These are phyloP conservation scores for Diploptera punctata DNA, from an alignment of 2,888 invertebrate genomes.

Conservation along the genomic window DNA sequence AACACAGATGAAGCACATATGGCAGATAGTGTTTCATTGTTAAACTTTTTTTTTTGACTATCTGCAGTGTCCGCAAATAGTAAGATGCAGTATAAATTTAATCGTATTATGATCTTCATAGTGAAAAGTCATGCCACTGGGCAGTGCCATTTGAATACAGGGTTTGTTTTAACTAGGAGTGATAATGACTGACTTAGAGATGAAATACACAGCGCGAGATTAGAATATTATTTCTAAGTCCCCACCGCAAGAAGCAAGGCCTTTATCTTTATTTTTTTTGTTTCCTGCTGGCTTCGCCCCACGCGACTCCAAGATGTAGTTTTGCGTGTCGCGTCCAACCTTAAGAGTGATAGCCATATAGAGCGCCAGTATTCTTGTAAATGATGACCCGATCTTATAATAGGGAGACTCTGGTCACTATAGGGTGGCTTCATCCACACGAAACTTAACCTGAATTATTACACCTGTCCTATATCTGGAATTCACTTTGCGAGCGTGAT, in stretches of 20 bases:
- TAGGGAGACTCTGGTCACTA: neutral
- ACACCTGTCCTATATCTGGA: no score
- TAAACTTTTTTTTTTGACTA: no score
- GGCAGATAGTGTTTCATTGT: no score
- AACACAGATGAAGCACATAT: no score
- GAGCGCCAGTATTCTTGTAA: neutral
- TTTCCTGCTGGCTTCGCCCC: neutral
- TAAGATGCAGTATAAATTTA: no score
- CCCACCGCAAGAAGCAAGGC: neutral
- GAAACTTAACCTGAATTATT: neutral
- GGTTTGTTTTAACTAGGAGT: neutral
- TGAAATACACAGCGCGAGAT: neutral
- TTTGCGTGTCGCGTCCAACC: constrained; percentile 10
- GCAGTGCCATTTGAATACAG: no score
- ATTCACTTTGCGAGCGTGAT: no score
- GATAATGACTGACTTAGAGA: neutral
- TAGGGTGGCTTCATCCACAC: neutral
- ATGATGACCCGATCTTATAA: neutral
- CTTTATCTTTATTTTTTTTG: constrained; percentile 6
- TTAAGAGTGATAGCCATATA: constrained; percentile 10
- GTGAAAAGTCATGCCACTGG: no score
- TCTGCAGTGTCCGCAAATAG: no score
- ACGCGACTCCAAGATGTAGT: neutral
- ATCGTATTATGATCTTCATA: no score
- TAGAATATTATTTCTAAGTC: neutral